These are phyloP conservation scores for Procavia capensis DNA, from an alignment of 2,113 vertebrate species.

Conservation along the genomic window DNA sequence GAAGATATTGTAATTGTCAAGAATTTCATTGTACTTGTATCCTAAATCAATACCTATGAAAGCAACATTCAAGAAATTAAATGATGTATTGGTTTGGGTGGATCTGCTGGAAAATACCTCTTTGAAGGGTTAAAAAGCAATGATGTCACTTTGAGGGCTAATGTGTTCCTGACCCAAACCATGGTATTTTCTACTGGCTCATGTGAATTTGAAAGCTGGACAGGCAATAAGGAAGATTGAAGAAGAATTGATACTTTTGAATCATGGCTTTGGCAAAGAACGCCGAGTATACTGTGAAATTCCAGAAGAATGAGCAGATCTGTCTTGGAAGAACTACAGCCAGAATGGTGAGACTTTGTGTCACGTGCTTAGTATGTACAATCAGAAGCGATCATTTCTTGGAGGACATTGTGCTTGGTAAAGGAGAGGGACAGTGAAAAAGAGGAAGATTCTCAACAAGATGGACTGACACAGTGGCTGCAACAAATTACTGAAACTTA, in stretches of 20 bases:
- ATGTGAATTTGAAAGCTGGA: background rate
- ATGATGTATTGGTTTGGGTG: background rate
- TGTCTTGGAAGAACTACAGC: background rate
- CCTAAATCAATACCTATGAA: no score
- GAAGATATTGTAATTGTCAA: background rate
- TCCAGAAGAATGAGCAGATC: background rate
- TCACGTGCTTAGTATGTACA: background rate
- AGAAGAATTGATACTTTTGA: background rate
- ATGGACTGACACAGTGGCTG: background rate
- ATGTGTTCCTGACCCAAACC: background rate
- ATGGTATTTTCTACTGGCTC: background rate
- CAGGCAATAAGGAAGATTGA: background rate
- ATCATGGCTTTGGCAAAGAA: background rate
- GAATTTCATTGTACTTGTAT: background rate
- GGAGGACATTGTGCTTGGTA: background rate
- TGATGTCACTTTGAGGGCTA: background rate
- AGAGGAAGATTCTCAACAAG: background rate
- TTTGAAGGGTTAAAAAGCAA: background rate
- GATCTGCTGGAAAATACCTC: background rate
- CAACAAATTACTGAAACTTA: background rate
- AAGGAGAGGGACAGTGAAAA: background rate
- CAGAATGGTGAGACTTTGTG: background rate
- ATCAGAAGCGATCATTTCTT: background rate
- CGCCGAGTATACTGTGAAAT: background rate
- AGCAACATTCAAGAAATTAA: background rate